A percentile compares a stretch with the other conserved stretches of the same genome.
Conservation (phyloP, 2,113 vertebrate species). For the Chrysochloris asiatica region DNA sequence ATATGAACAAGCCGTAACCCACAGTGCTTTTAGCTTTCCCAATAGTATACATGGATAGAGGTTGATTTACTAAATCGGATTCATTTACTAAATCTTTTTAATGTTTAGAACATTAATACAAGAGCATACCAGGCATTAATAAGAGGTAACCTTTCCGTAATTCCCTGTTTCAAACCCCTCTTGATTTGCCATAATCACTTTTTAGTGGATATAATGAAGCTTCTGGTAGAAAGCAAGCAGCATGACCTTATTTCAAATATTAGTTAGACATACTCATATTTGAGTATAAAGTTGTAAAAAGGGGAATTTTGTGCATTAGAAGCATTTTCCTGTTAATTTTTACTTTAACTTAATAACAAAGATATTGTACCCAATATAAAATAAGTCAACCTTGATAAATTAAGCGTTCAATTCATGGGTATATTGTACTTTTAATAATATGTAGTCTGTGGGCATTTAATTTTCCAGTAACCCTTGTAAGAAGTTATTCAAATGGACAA, state of each 20-base stretch:
- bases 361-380: conserved; percentile 36
- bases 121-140: conserved; percentile 4
- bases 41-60: neutral
- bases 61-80: conserved; percentile 37
- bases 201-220: neutral
- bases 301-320: conserved; percentile 43
- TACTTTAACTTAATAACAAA: conserved; percentile 49
- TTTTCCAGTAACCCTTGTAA: conserved; percentile 27
- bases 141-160: conserved; percentile 42
- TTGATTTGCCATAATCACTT: conserved; percentile 33
- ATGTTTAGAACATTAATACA: conserved; percentile 38
- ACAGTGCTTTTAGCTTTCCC: neutral
- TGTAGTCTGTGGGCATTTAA: conserved; percentile 23
- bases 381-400: conserved; percentile 53
- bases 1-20: conserved; percentile 8
- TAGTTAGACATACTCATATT: conserved; percentile 27
- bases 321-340: conserved; percentile 48
- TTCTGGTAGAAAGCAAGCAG: conserved; percentile 20
- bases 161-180: conserved; percentile 1
- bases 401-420: neutral
- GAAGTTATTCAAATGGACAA: neutral
- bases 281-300: conserved; percentile 21
- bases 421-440: conserved; percentile 20
- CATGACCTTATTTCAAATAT: conserved; percentile 52
- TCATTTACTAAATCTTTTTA: conserved; percentile 34